phyloP scores from a whole-genome alignment of 1,140 invertebrate species.

The Aphaenogaster floridana region DNA sequence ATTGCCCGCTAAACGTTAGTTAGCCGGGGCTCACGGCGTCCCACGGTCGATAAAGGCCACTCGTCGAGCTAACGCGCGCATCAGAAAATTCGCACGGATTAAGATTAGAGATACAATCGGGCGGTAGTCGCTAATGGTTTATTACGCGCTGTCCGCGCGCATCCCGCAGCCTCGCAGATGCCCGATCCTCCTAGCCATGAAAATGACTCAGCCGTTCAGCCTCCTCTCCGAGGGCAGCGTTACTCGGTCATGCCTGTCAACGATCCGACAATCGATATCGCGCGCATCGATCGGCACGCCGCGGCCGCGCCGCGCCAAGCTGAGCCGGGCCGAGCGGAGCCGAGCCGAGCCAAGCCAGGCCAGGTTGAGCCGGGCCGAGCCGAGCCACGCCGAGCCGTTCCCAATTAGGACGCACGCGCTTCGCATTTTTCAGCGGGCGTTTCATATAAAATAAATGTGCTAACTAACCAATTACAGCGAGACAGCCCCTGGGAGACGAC shows the following conservation, averaged over 20 bases:
- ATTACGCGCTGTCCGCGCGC: slow-evolving; percentile 51
- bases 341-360: not conserved
- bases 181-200: slow-evolving; percentile 32
- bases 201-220: slow-evolving; percentile 52
- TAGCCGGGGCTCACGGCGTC: not conserved
- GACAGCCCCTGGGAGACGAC: slow-evolving; percentile 56
- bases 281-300: slow-evolving; percentile 66
- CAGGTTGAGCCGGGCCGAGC: not conserved
- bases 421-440: slow-evolving; percentile 71
- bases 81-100: slow-evolving; percentile 48
- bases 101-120: slow-evolving; percentile 59
- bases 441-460: slow-evolving; percentile 77
- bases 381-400: slow-evolving; percentile 51
- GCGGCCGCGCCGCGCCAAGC: slow-evolving; percentile 13
- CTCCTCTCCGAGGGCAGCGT: slow-evolving; percentile 58
- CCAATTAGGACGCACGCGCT: slow-evolving; percentile 77
- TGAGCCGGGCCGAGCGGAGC: not conserved
- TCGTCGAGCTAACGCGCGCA: slow-evolving; percentile 41
- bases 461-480: slow-evolving; percentile 76
- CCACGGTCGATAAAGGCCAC: slow-evolving; percentile 37
- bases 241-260: slow-evolving; percentile 72
- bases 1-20: slow-evolving; percentile 27
- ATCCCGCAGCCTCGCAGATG: not conserved
- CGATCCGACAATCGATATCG: slow-evolving; percentile 70
- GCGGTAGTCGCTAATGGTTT: slow-evolving; percentile 55